A percentile compares a stretch with the other conserved stretches of the same genome.
Conservation (phyloP, 2,113 vertebrate genomes). For the Redunca redunca region DNA sequence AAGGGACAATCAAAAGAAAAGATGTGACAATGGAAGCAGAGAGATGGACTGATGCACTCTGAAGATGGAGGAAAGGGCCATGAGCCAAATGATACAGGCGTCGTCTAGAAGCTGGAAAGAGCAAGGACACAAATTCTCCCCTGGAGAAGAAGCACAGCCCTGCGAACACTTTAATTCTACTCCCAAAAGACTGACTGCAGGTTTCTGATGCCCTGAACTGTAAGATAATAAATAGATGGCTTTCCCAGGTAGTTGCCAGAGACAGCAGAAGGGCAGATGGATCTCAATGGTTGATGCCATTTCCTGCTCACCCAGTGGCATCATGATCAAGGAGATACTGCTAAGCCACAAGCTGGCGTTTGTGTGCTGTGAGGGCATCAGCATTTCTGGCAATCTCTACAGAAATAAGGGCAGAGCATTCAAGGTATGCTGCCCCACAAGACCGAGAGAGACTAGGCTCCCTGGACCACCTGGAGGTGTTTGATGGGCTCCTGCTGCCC, state of each 20-base stretch:
- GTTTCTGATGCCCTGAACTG: background rate
- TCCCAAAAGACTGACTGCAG: background rate
- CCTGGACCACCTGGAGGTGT: conserved; percentile 86
- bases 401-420: background rate
- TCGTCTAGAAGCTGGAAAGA: background rate
- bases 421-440: conserved; percentile 81
- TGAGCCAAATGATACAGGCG: background rate
- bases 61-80: background rate
- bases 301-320: background rate
- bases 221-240: background rate
- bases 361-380: background rate
- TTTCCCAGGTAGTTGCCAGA: background rate
- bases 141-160: background rate
- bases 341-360: background rate
- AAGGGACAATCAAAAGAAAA: background rate
- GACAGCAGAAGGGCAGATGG: background rate
- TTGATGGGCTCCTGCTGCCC: conserved; percentile 85
- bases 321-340: background rate
- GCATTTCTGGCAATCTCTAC: background rate
- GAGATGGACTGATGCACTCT: background rate
- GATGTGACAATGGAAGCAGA: background rate
- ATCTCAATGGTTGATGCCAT: background rate
- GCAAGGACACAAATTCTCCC: background rate
- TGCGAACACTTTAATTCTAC: background rate
- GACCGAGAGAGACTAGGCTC: conserved; percentile 86